Evolutionary conservation across 2,888 invertebrate species (phyloP).

Genomic region (Stomorhina lunata): DNA sequence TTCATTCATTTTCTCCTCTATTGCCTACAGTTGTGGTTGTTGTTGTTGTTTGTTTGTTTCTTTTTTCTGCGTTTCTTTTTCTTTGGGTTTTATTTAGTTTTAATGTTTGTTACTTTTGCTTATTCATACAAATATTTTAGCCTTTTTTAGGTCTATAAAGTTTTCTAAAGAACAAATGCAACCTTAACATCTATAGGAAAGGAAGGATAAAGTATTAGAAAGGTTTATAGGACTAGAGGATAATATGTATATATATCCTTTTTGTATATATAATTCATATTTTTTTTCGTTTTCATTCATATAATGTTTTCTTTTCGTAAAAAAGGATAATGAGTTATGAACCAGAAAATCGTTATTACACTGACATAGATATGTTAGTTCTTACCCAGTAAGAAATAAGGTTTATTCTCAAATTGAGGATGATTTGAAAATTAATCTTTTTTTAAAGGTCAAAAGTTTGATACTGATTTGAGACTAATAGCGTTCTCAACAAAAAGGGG

Average conservation of each 20-base stretch:
- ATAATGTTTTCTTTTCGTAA: constrained; percentile 4
- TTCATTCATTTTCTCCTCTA: constrained; percentile 16
- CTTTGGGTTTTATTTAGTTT: no score
- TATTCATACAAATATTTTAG: neutral
- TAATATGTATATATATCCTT: no score
- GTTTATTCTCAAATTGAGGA: no score
- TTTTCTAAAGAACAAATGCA: neutral
- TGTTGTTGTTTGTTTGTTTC: neutral
- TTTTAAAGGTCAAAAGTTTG: no score
- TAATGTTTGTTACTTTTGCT: constrained; percentile 3
- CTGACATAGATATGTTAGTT: no score
- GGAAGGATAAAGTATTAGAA: neutral
- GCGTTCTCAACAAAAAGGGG: no score
- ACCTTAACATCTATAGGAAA: neutral
- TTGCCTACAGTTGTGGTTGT: neutral
- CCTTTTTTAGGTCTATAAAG: neutral
- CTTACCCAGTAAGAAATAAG: no score
- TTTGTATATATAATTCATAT: no score
- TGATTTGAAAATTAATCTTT: no score
- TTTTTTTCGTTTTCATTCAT: constrained; percentile 6
- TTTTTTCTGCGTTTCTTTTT: neutral
- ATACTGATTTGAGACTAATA: no score
- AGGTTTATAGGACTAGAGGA: neutral
- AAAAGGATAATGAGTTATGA: constrained; percentile 39
- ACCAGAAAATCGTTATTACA: constrained; percentile 21